These are phyloP conservation scores for Parnassius orleans DNA, from an alignment of 2,888 invertebrate genomes.

Conservation along the genomic window DNA sequence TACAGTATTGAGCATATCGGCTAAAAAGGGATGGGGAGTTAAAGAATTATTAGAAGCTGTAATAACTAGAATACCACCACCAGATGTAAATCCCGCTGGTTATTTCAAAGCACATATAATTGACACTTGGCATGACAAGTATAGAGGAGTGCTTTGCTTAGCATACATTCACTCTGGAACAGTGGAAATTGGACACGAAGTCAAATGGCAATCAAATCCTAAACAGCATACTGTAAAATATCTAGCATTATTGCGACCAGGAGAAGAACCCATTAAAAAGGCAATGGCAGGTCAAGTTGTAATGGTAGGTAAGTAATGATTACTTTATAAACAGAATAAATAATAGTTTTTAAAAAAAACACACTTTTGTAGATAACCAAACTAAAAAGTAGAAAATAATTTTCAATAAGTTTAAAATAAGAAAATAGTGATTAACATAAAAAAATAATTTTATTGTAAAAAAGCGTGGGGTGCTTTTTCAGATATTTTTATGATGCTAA, in stretches of 20 bases:
- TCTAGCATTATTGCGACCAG: conserved; percentile 90
- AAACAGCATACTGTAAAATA: conserved; percentile 90
- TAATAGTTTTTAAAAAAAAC: no score
- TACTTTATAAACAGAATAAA: not conserved
- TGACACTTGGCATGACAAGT: conserved; percentile 96
- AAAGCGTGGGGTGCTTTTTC: no score
- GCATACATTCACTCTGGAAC: conserved; percentile 89
- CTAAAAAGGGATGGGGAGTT: conserved; percentile 94
- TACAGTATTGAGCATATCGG: conserved; percentile 92
- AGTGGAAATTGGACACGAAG: conserved; percentile 86
- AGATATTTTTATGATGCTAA: no score
- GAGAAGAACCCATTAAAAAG: conserved; percentile 83
- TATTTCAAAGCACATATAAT: conserved; percentile 91
- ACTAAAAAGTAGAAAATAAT: no score
- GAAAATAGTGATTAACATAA: no score
- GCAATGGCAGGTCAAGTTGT: conserved; percentile 97
- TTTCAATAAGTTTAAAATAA: no score
- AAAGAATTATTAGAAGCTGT: conserved; percentile 88
- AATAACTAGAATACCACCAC: conserved; percentile 89
- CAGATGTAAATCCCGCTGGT: conserved; percentile 79
- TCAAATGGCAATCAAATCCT: conserved; percentile 85
- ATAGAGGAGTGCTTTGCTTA: conserved; percentile 89
- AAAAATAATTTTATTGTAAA: no score
- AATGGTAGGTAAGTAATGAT: conserved; percentile 82
- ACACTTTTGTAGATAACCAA: no score